Percentiles rank a stretch among this genome's conserved stretches.
Conservation (phyloP, 2,113 vertebrate genomes). For the Falcunculus frontatus region DNA sequence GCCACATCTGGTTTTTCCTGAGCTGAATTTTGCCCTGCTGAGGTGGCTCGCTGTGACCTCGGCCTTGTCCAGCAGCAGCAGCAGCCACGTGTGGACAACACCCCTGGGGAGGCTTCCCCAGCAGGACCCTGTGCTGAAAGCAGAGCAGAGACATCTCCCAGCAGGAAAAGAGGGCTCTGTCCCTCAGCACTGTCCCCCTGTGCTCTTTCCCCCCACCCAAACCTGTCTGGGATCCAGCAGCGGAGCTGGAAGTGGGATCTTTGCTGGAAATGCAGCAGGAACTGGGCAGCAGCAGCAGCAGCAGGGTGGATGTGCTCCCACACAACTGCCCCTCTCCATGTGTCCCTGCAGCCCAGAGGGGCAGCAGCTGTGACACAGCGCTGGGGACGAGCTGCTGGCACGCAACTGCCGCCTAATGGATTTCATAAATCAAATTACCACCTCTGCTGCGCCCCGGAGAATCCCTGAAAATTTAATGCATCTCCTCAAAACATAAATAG, state of each 20-base stretch:
- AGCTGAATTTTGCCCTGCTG: not conserved
- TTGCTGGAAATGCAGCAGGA: not conserved
- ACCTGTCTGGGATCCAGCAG: not conserved
- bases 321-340: fast-evolving
- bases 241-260: not conserved
- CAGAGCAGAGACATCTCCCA: not conserved
- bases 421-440: not conserved
- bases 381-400: not conserved
- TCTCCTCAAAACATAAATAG: not conserved
- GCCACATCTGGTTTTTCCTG: not conserved
- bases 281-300: not conserved
- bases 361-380: not conserved
- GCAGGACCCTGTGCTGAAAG: not conserved
- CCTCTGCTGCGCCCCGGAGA: not conserved
- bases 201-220: not conserved
- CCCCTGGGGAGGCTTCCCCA: not conserved
- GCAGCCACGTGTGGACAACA: not conserved
- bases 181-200: fast-evolving
- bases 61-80: not conserved
- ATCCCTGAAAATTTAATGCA: not conserved
- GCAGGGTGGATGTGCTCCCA: not conserved
- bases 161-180: not conserved
- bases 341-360: not conserved
- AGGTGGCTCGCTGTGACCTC: not conserved
- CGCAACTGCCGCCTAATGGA: not conserved